Percentiles rank a stretch among this genome's conserved stretches.
phyloP scores from a whole-genome alignment of 2,888 invertebrate genomes.

The Diabrotica balteata region DNA sequence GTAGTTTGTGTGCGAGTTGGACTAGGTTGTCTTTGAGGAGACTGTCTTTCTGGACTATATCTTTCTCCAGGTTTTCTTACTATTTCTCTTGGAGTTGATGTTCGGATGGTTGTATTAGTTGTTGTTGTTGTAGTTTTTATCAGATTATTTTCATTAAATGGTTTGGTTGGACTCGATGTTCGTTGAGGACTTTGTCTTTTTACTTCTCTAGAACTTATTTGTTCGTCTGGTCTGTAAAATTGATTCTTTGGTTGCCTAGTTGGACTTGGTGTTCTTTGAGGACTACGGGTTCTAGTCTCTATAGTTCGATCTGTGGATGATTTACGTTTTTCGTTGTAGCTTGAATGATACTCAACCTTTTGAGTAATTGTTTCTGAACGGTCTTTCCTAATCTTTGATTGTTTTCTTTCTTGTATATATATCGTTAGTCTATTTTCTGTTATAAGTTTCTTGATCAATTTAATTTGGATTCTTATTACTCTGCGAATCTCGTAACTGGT shows the following conservation, averaged over 20 bases:
- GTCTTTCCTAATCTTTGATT: constrained; percentile 11
- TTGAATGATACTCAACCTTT: constrained; percentile 24
- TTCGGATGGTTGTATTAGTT: constrained; percentile 3
- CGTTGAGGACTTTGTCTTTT: constrained; percentile 5
- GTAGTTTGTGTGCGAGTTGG: not conserved
- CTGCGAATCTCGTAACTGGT: constrained; percentile 79
- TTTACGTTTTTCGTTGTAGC: constrained; percentile 7
- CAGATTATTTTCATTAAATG: not conserved
- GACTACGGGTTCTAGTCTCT: constrained; percentile 5
- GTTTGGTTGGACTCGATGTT: constrained; percentile 1
- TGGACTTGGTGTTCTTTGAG: constrained; percentile 4
- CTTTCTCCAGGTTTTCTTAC: constrained; percentile 14
- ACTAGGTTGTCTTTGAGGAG: not conserved
- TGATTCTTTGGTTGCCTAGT: constrained; percentile 1
- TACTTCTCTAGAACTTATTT: not conserved
- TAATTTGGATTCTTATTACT: constrained; percentile 78
- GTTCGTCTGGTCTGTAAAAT: too few relatives aligned
- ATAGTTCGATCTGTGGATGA: not conserved
- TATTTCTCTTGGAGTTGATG: constrained; percentile 45
- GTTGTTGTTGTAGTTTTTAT: constrained; percentile 7
- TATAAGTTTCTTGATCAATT: constrained; percentile 71
- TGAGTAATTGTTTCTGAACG: constrained; percentile 13
- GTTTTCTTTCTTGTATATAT: constrained; percentile 42
- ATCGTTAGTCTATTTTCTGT: constrained; percentile 51
- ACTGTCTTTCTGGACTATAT: not conserved